phyloP scores from a whole-genome alignment of 2,888 invertebrate genomes.

The Pheosia tremula region DNA sequence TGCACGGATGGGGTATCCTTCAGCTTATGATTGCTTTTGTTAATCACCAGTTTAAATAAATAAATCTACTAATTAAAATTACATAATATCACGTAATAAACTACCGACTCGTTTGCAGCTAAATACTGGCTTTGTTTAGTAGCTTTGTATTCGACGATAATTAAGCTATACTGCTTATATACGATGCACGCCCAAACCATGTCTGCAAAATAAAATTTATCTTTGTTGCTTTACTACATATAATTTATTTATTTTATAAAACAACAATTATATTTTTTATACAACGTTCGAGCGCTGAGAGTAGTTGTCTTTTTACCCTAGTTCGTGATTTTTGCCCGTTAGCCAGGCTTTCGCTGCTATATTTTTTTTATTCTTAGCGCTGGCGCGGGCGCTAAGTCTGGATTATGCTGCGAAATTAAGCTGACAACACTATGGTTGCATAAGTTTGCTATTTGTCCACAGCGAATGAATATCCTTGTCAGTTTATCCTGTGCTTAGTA shows the following conservation, averaged over 20 bases:
- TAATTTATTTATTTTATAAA: neutral
- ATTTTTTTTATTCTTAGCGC: constrained; percentile 9
- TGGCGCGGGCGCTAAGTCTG: too few species aligned
- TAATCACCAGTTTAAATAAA: neutral
- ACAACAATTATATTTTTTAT: neutral
- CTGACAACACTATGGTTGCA: too few species aligned
- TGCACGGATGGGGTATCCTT: neutral
- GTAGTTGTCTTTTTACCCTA: constrained; percentile 14
- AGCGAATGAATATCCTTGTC: too few species aligned
- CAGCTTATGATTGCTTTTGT: constrained; percentile 11
- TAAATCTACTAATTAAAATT: too few species aligned
- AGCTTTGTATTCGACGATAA: neutral
- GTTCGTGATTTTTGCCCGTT: constrained; percentile 23
- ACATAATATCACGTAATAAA: too few species aligned
- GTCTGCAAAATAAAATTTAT: neutral
- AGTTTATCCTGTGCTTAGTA: too few species aligned
- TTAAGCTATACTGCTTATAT: neutral
- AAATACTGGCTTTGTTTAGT: too few species aligned
- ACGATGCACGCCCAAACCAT: neutral
- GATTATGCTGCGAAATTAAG: too few species aligned
- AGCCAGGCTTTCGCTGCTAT: constrained; percentile 20
- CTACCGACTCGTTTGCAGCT: too few species aligned
- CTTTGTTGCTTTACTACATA: neutral
- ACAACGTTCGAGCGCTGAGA: neutral
- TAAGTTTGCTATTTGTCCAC: too few species aligned